Conservation (phyloP, 2,113 vertebrate genomes). For the Aptenodytes forsteri region DNA sequence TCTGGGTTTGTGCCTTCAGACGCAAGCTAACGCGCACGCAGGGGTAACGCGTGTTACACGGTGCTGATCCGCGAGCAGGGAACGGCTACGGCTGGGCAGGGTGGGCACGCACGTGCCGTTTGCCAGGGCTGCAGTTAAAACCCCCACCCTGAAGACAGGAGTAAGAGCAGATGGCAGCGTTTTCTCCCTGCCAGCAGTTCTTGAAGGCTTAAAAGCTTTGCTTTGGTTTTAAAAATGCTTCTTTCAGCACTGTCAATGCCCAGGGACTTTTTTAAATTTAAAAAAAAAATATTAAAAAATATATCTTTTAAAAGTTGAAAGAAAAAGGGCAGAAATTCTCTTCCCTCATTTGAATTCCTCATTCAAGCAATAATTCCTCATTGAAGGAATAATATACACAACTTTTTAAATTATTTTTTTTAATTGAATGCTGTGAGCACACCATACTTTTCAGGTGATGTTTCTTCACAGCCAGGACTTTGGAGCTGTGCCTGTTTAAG, state of each 20-base stretch:
- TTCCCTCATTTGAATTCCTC: neutral
- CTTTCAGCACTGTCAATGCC: neutral
- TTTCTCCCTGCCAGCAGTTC: neutral
- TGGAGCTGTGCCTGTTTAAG: neutral
- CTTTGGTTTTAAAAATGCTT: neutral
- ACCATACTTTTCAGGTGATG: neutral
- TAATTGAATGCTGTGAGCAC: neutral
- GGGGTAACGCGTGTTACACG: accelerated
- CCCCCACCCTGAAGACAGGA: neutral
- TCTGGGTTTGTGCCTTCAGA: neutral
- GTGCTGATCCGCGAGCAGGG: neutral
- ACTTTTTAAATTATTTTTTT: too few species aligned
- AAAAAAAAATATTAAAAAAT: neutral
- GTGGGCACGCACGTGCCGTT: accelerated
- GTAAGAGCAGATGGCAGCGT: neutral
- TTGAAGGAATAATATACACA: neutral
- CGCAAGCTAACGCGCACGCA: accelerated
- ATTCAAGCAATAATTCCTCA: neutral
- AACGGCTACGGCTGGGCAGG: neutral
- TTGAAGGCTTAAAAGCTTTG: neutral
- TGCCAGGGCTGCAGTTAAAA: neutral
- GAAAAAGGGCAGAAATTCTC: neutral
- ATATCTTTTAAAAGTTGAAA: neutral
- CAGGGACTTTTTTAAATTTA: neutral
- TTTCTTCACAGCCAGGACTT: neutral